A percentile compares a stretch with the other conserved stretches of the same genome.
These are phyloP conservation scores for Chinchilla lanigera DNA, from an alignment of 2,113 vertebrate species.

Conservation along the genomic window DNA sequence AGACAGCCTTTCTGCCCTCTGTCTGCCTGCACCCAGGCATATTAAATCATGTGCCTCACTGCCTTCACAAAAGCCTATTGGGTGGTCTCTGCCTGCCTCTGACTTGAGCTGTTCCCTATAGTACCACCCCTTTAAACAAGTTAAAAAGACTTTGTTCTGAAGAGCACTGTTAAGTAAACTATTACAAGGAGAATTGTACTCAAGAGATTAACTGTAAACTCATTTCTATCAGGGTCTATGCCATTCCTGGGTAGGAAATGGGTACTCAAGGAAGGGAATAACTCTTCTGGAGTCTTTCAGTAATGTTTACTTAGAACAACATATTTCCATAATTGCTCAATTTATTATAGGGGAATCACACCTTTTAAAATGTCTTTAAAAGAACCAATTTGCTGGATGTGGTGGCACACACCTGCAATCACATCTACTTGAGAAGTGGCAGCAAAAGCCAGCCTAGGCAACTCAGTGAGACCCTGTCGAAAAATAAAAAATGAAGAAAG, in stretches of 20 bases:
- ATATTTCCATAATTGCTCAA: conserved; percentile 51
- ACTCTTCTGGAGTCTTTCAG: conserved; percentile 49
- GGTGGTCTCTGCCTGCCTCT: not conserved
- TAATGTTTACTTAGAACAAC: conserved; percentile 6
- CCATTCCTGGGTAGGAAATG: not conserved
- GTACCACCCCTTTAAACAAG: conserved; percentile 35
- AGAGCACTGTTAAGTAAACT: conserved; percentile 54
- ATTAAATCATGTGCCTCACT: not conserved
- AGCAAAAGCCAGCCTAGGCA: not conserved
- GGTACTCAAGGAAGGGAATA: conserved; percentile 27
- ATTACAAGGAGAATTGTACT: conserved; percentile 46
- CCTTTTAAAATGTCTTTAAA: conserved; percentile 28
- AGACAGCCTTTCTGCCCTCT: not conserved
- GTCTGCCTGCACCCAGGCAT: not conserved
- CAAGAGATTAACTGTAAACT: conserved; percentile 46
- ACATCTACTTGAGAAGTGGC: not conserved
- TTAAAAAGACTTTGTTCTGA: conserved; percentile 58
- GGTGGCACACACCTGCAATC: not conserved
- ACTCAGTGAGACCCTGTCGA: not conserved
- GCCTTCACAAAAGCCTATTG: not conserved
- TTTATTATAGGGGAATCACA: not conserved
- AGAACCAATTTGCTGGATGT: not conserved
- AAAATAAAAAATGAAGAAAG: not conserved
- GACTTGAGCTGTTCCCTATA: not conserved
- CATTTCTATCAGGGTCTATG: not conserved